Conservation (phyloP, 2,888 invertebrate genomes). For the Hirtodrosophila cameraria region DNA sequence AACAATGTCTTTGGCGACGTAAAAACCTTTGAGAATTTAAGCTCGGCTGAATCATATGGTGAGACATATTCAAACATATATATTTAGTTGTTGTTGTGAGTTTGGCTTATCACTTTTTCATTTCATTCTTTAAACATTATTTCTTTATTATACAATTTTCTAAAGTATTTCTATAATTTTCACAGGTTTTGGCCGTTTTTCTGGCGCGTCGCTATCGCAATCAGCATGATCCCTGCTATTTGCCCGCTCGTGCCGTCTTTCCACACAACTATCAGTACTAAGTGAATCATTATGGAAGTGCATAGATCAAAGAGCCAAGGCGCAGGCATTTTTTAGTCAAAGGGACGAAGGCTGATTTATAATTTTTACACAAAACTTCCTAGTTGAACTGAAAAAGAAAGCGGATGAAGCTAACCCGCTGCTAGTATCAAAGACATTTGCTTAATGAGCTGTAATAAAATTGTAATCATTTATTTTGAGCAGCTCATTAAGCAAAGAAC, state of each 20-base stretch:
- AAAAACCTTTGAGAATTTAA: constrained; percentile 24
- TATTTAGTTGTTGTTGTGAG: neutral
- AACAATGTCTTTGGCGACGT: constrained; percentile 22
- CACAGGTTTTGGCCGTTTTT: constrained; percentile 92
- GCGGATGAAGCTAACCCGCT: too few species aligned
- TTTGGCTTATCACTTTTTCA: constrained; percentile 19
- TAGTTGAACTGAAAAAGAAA: constrained; percentile 55
- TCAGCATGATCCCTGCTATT: constrained; percentile 90
- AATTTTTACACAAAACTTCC: constrained; percentile 58
- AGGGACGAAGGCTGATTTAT: constrained; percentile 79
- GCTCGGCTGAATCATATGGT: constrained; percentile 57
- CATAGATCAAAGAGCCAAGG: constrained; percentile 44
- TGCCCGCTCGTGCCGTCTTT: constrained; percentile 90
- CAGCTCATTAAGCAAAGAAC: constrained; percentile 9
- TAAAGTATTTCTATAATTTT: constrained; percentile 41
- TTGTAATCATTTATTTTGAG: neutral
- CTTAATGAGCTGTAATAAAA: constrained; percentile 23
- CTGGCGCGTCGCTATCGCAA: constrained; percentile 92
- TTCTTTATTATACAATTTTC: neutral
- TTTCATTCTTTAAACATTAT: neutral
- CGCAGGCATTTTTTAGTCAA: constrained; percentile 64
- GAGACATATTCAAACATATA: constrained; percentile 36
- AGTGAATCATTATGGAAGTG: constrained; percentile 3
- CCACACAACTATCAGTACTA: constrained; percentile 85
- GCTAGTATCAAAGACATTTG: constrained; percentile 6